Base-by-base conservation (phyloP, 2,797 vertebrate genomes). In the Hyperoplus lanceolatus region DNA sequence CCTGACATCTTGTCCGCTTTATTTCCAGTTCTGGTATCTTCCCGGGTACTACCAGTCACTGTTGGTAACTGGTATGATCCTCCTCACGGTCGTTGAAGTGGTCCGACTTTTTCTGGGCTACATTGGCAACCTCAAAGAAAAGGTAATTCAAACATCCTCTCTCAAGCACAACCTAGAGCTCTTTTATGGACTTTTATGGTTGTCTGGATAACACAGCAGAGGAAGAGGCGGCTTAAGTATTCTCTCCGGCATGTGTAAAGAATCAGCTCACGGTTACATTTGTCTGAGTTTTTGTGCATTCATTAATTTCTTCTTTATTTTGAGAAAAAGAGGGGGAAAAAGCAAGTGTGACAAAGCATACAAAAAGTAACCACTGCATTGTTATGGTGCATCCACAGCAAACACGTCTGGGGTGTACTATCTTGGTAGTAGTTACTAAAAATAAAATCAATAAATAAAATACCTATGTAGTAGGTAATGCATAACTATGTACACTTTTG, bases 41-140 rank as follows among this genome's bases (percentile, higher is more conserved):
- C 92, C 96, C 0, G 72, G 75, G 6, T 96, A 97, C 92, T 97
- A 98, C 81, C 96, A 97, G 86, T 92, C 93, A 77, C 93, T 98
- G 65, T 90, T 97, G 39, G 80, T 96, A 3, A 73, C 92, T 0
- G 96, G 95, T 11, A 85, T 96, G 80, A 75, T 96, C 55, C 93
- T 96, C 70, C 87, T 98, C 65, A 95, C 91, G 0, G 4, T 95
- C 60, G 81, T 90, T 0, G 97, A 98, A 81, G 89, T 86, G 39
- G 70, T 92, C 21, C 94, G 97, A 6, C 93, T 97, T 38, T 96
- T 96, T 86, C 93, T 98, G 77, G 96, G 97, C 67, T 97, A 96
- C 58, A 39, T 94, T 46, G 97, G 97, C 12, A 98, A 97, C 90
- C 95, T 97, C 6, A 90, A 95, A 72, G 96, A 97, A 82, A 97